These are phyloP conservation scores for Andrena minutula DNA, from an alignment of 2,888 invertebrate species.

Conservation along the genomic window DNA sequence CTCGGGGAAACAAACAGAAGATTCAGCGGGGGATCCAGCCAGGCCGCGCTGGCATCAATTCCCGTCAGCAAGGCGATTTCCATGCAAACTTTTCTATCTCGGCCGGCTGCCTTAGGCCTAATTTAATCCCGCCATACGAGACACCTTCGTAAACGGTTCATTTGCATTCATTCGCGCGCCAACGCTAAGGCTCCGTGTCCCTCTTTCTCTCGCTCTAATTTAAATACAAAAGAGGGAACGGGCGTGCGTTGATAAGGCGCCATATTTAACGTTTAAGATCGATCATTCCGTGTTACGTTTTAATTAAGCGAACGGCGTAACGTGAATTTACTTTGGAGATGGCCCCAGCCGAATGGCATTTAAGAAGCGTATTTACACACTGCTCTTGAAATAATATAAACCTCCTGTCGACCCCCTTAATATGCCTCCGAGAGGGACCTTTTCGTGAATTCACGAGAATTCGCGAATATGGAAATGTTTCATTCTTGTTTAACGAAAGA, in stretches of 20 bases:
- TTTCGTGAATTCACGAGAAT: background rate
- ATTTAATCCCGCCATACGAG: slow-evolving; percentile 54
- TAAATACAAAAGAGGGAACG: slow-evolving; percentile 66
- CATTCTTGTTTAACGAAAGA: background rate
- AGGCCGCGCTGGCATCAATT: slow-evolving; percentile 27
- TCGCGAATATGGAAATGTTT: background rate
- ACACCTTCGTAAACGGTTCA: slow-evolving; percentile 52
- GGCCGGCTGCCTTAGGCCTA: slow-evolving; percentile 36
- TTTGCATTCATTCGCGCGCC: slow-evolving; percentile 60
- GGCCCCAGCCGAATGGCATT: background rate
- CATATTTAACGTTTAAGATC: slow-evolving; percentile 62
- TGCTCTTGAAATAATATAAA: slow-evolving; percentile 12
- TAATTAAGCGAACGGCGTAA: slow-evolving; percentile 49
- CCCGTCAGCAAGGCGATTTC: slow-evolving; percentile 32
- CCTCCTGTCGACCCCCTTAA: slow-evolving; percentile 1
- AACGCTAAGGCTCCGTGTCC: background rate
- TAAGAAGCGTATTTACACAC: background rate
- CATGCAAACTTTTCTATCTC: slow-evolving; percentile 47
- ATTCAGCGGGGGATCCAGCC: slow-evolving; percentile 12
- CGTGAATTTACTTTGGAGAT: background rate
- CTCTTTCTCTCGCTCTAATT: slow-evolving; percentile 51
- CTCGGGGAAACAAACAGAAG: background rate
- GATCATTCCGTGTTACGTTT: slow-evolving; percentile 34
- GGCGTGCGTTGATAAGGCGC: slow-evolving; percentile 34
- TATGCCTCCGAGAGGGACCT: background rate